Conservation (phyloP, 1,140 invertebrate genomes). For the Danaus melanippus region DNA sequence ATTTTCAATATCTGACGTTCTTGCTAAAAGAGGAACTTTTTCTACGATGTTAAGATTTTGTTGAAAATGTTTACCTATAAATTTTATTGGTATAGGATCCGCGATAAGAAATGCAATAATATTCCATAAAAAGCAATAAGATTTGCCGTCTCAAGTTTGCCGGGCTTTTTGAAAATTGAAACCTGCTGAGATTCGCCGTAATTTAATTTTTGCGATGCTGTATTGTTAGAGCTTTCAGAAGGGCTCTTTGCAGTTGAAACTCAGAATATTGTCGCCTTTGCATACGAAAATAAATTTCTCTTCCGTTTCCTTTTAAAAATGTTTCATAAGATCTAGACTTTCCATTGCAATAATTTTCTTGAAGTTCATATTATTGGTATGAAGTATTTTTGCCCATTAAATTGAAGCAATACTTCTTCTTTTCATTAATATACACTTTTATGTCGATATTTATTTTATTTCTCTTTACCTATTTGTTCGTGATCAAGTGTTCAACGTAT, state of each 20-base stretch:
- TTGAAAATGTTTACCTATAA: too few relatives aligned
- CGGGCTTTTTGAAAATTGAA: slow-evolving; percentile 59
- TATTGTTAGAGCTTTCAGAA: slow-evolving; percentile 51
- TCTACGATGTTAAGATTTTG: too few relatives aligned
- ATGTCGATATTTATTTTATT: too few relatives aligned
- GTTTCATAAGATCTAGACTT: slow-evolving; percentile 5
- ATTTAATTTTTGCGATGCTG: slow-evolving; percentile 66
- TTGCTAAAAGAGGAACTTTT: too few relatives aligned
- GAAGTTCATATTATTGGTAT: too few relatives aligned
- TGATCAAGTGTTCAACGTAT: too few relatives aligned
- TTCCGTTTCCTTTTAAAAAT: slow-evolving; percentile 11
- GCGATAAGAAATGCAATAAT: slow-evolving; percentile 41
- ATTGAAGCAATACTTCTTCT: too few relatives aligned
- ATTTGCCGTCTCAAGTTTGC: slow-evolving; percentile 42
- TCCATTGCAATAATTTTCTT: neutral
- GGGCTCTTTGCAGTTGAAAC: slow-evolving; percentile 46
- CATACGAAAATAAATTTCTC: slow-evolving; percentile 23
- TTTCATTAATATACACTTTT: too few relatives aligned
- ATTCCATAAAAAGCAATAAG: slow-evolving; percentile 45
- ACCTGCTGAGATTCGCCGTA: slow-evolving; percentile 53
- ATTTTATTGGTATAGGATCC: neutral
- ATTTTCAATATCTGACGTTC: too few relatives aligned
- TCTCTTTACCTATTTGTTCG: too few relatives aligned
- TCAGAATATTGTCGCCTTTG: slow-evolving; percentile 34
- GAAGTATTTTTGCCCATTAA: too few relatives aligned